A percentile compares a stretch with the other conserved stretches of the same genome.
These are phyloP conservation scores for Aleadryas rufinucha DNA, from an alignment of 2,113 vertebrate species.

Conservation along the genomic window DNA sequence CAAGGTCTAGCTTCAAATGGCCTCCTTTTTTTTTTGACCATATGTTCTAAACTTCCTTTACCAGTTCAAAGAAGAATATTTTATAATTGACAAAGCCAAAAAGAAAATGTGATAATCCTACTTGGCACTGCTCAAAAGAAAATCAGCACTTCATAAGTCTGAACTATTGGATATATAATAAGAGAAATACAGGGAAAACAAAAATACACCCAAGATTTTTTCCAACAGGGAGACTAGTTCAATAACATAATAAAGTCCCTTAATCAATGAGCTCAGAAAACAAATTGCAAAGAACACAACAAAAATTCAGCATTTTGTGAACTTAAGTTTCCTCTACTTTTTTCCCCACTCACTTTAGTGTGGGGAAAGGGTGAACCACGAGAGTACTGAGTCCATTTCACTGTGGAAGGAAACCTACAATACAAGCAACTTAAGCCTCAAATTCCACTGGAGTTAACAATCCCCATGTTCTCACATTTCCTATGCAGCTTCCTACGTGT, in stretches of 20 bases:
- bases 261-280: neutral
- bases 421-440: neutral
- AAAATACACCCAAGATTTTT: neutral
- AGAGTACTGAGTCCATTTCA: neutral
- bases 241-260: neutral
- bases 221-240: neutral
- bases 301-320: neutral
- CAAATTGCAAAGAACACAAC: neutral
- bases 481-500: neutral
- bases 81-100: neutral
- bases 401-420: rapidly evolving
- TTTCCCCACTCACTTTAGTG: neutral
- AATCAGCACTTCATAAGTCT: neutral
- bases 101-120: neutral
- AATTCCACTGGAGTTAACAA: neutral
- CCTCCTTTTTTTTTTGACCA: neutral
- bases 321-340: neutral
- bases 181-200: neutral
- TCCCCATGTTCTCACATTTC: rapidly evolving
- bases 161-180: neutral
- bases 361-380: neutral
- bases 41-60: neutral
- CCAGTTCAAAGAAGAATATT: neutral
- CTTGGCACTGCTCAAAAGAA: neutral
- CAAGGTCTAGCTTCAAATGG: neutral